These are phyloP conservation scores for Hozukius guyotensis DNA, from an alignment of 2,797 vertebrate species.

Conservation along the genomic window DNA sequence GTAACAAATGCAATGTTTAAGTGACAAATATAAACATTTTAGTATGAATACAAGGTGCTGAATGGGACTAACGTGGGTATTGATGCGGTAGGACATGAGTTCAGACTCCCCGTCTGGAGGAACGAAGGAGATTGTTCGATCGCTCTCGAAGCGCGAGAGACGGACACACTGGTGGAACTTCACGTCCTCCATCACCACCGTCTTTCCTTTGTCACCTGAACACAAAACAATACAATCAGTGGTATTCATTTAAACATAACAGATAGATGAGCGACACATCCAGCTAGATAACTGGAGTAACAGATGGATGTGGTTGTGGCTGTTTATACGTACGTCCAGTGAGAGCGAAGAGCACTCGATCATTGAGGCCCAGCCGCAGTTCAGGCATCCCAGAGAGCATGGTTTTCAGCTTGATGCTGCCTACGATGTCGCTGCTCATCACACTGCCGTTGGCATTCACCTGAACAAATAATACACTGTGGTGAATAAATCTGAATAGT, in stretches of 20 bases:
- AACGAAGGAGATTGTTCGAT: conserved; percentile 95
- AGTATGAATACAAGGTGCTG: background rate
- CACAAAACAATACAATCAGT: conserved; percentile 6
- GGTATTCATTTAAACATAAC: background rate
- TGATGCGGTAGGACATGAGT: conserved; percentile 95
- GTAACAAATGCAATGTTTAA: background rate
- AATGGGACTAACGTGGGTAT: conserved; percentile 85
- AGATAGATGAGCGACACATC: background rate
- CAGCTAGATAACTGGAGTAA: background rate
- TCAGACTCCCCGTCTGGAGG: conserved; percentile 94
- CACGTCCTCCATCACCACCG: conserved; percentile 93
- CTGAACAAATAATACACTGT: conserved; percentile 65
- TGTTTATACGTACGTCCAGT: conserved; percentile 85
- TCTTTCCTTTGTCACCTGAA: conserved; percentile 91
- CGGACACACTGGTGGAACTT: conserved; percentile 97
- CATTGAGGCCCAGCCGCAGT: conserved; percentile 92
- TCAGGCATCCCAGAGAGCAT: conserved; percentile 96
- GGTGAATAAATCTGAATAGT: background rate
- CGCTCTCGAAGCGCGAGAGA: conserved; percentile 92
- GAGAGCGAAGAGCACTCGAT: conserved; percentile 92
- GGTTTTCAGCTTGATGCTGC: conserved; percentile 93
- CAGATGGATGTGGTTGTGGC: background rate
- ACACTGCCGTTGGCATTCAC: conserved; percentile 92
- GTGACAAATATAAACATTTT: background rate
- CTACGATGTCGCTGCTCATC: conserved; percentile 94